Conservation (phyloP, 2,797 vertebrate genomes). For the Sebastes itinus region DNA sequence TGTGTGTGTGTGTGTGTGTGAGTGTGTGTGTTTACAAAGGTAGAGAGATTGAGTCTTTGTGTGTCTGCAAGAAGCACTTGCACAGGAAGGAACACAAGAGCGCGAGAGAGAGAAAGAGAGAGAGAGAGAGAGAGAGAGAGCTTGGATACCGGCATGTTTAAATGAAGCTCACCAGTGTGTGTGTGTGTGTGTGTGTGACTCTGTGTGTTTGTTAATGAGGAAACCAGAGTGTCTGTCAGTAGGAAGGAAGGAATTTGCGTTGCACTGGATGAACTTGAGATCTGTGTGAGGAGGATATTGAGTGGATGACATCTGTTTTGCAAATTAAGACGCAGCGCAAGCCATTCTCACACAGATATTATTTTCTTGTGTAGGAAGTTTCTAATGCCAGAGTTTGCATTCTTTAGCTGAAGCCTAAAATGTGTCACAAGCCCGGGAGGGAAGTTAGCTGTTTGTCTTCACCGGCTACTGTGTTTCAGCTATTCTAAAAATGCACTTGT, state of each 20-base stretch:
- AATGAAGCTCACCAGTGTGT: slow-evolving; percentile 26
- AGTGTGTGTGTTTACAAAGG: slow-evolving; percentile 23
- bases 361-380: slow-evolving; percentile 62
- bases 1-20: not conserved
- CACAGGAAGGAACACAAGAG: slow-evolving; percentile 29
- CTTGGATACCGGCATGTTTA: slow-evolving; percentile 34
- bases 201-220: slow-evolving; percentile 66
- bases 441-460: not conserved
- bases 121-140: not conserved
- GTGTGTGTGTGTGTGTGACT: not conserved
- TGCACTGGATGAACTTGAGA: slow-evolving; percentile 81
- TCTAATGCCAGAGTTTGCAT: slow-evolving; percentile 41
- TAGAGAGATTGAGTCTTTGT: slow-evolving; percentile 30
- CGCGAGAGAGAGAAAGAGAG: not conserved
- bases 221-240: slow-evolving; percentile 77
- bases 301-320: slow-evolving; percentile 79
- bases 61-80: slow-evolving; percentile 24
- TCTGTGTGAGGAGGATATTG: slow-evolving; percentile 74
- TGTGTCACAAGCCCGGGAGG: slow-evolving; percentile 10
- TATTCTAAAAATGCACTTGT: not conserved
- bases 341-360: slow-evolving; percentile 73
- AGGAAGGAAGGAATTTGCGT: slow-evolving; percentile 79
- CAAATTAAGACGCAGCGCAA: slow-evolving; percentile 62
- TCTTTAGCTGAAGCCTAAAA: slow-evolving; percentile 28
- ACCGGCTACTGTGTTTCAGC: not conserved